phyloP scores from a whole-genome alignment of 2,797 vertebrate species.

The Melanogrammus aeglefinus region DNA sequence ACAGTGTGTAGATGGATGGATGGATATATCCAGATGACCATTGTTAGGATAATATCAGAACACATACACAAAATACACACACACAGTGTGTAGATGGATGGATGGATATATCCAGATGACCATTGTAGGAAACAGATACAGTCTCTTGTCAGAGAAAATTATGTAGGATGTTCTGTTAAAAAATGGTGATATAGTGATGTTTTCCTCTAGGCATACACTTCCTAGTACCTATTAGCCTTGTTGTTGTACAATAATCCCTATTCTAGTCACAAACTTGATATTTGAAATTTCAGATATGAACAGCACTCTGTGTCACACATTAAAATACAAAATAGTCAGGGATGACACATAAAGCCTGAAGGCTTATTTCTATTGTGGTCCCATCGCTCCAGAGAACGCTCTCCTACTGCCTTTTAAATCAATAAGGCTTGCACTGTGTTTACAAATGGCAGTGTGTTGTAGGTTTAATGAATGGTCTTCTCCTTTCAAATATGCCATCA shows the following conservation, averaged over 20 bases:
- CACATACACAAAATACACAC: too few relatives aligned
- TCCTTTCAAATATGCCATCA: slow-evolving; percentile 37
- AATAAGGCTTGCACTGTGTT: slow-evolving; percentile 23
- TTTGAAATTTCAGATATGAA: too few relatives aligned
- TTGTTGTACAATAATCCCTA: slow-evolving; percentile 8
- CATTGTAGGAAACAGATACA: slow-evolving; percentile 34
- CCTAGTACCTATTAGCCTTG: slow-evolving; percentile 23
- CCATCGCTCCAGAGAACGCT: neutral
- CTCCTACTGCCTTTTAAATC: neutral
- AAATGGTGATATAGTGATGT: slow-evolving; percentile 40
- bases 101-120: slow-evolving; percentile 10
- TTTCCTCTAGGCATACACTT: slow-evolving; percentile 26
- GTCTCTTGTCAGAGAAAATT: slow-evolving; percentile 30
- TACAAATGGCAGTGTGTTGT: slow-evolving; percentile 23
- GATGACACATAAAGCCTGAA: too few relatives aligned
- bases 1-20: too few relatives aligned
- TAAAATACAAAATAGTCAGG: too few relatives aligned
- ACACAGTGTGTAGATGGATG: too few relatives aligned
- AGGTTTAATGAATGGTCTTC: slow-evolving; percentile 25
- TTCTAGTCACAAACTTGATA: neutral
- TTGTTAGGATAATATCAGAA: too few relatives aligned
- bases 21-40: too few relatives aligned
- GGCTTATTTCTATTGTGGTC: too few relatives aligned
- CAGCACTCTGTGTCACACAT: too few relatives aligned
- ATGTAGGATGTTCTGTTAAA: slow-evolving; percentile 27